phyloP scores from a whole-genome alignment of 2,113 vertebrate genomes.

The Hippoglossus stenolepis region DNA sequence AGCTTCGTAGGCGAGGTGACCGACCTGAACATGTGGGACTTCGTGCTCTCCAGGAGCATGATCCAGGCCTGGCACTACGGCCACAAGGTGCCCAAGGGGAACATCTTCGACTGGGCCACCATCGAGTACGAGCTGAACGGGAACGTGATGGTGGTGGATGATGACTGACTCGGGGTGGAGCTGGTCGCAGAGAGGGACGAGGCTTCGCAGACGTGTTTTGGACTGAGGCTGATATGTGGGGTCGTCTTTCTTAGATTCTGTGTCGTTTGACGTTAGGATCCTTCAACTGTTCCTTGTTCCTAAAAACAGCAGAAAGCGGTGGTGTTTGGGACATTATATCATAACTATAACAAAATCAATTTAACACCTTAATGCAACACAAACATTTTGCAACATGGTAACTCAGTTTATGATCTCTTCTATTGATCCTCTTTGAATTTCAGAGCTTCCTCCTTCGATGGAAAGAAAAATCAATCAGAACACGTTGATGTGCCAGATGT shows the following conservation, averaged over 20 bases:
- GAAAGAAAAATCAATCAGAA: background rate
- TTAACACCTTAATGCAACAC: background rate
- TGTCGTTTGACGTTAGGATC: slow-evolving; percentile 8
- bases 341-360: too few relatives aligned
- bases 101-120: slow-evolving; percentile 85
- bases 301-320: background rate
- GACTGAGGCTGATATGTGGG: slow-evolving; percentile 35
- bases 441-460: background rate
- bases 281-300: background rate
- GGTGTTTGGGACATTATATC: background rate
- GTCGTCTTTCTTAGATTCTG: slow-evolving; percentile 15
- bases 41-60: slow-evolving; percentile 76
- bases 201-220: slow-evolving; percentile 21
- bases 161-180: slow-evolving; percentile 73
- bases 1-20: slow-evolving; percentile 85
- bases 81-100: slow-evolving; percentile 76
- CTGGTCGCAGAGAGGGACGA: background rate
- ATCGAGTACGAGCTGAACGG: slow-evolving; percentile 82
- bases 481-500: slow-evolving; percentile 28
- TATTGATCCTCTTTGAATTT: background rate
- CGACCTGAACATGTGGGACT: slow-evolving; percentile 87
- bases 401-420: background rate
- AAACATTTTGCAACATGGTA: background rate
- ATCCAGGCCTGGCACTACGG: slow-evolving; percentile 79
- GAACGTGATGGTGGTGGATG: slow-evolving; percentile 83